Percentiles rank a stretch among this genome's conserved stretches.
Evolutionary conservation across 2,113 vertebrate species (phyloP).

Genomic region (Eurystomus gularis): DNA sequence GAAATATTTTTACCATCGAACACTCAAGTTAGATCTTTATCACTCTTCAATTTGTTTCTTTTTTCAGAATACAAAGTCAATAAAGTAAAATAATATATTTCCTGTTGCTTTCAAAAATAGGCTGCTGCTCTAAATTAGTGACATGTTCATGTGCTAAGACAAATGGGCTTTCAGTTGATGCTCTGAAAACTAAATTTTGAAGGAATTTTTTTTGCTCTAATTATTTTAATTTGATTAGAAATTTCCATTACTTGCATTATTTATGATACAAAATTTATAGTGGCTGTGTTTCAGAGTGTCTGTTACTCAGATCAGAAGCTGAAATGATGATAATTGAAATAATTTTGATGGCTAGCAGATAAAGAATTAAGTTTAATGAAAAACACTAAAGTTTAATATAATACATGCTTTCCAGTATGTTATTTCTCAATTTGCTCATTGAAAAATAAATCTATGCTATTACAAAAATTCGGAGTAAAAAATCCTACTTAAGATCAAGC

Average conservation of each 20-base stretch:
- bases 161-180: background rate
- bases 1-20: background rate
- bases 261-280: background rate
- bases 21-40: background rate
- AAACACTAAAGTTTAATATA: background rate
- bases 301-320: background rate
- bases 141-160: background rate
- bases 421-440: background rate
- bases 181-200: background rate
- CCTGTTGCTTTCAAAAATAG: background rate
- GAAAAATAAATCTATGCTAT: background rate
- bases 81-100: background rate
- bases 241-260: background rate
- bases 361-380: background rate
- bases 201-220: background rate
- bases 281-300: background rate
- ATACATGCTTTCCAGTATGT: background rate
- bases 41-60: background rate
- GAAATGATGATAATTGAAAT: background rate
- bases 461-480: background rate
- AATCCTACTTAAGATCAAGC: background rate
- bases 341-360: background rate
- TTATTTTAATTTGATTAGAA: background rate
- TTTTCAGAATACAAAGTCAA: background rate
- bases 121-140: background rate